Evolutionary conservation across 1,140 invertebrate species (phyloP), one percentile per base, ranked within the genome.

Genomic region (Tetramorium alpestre): DNA sequence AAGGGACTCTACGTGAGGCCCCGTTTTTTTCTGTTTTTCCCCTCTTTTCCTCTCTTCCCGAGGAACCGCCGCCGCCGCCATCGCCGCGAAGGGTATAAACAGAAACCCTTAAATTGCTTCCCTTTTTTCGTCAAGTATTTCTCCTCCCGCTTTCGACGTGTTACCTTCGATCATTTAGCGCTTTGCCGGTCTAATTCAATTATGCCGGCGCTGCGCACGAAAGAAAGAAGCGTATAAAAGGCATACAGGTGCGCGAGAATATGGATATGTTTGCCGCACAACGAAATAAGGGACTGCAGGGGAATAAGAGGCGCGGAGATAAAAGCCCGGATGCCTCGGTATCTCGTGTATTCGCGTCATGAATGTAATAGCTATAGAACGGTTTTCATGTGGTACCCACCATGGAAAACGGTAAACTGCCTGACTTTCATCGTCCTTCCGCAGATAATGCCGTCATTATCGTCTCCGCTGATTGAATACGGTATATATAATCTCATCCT

Each of bases 121-220:
- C 75, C 64, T 87, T 76, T 88, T 33, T 33, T 33, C 60, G 13
- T 78, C 54, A 90, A 75, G 72, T 65, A 72, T 65, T 70, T 44
- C 41, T 70, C 18, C 58, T 62, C 73, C 4, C 25, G 16, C 28
- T 25, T 38, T 11, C 11, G 47, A 28, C 69, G 41, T 70, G 49
- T 41, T 77, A 58, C n/a, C 82, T 75, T 77, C 76, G 77, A 73
- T 54, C 89, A 33, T 86, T 91, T 91, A 91, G 89, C 89, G 84
- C 82, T 90, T 25, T 3, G 41, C 64, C 72, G 64, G 78, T 89
- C 89, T 91, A 91, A 91, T 88, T 90, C 87, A 90, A 90, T 90
- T 90, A 90, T 86, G 33, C 64, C 72, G 41, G 56, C 86, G 85
- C 16, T 18, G 56, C 44, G 76, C 16, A 78, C 72, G 85, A 88